Percentiles rank a stretch among this genome's conserved stretches.
Evolutionary conservation across 1,140 invertebrate genomes (phyloP).

Genomic region (Brachionus asplanchnoidis): DNA sequence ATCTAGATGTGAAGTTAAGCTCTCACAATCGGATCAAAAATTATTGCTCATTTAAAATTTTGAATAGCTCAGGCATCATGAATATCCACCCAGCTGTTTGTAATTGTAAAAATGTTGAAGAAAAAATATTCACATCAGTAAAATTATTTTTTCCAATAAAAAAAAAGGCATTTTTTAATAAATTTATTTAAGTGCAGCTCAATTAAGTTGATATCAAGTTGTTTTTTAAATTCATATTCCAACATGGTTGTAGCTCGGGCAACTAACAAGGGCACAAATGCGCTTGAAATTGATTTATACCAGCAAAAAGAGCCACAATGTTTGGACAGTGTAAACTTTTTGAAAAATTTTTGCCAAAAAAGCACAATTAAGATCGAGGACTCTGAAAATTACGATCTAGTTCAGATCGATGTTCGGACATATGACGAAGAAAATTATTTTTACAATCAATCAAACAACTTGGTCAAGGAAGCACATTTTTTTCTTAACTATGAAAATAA

Average conservation of each 20-base stretch:
- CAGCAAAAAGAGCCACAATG: background rate
- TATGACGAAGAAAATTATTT: slow-evolving; percentile 24
- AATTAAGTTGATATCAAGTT: background rate
- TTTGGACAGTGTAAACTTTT: background rate
- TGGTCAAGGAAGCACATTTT: background rate
- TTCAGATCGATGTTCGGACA: background rate
- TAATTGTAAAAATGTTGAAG: background rate
- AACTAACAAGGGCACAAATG: background rate
- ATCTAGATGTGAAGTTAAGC: background rate
- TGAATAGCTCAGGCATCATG: background rate
- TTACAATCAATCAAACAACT: background rate
- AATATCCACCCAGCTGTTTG: background rate
- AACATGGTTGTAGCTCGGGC: background rate
- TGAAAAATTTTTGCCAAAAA: background rate
- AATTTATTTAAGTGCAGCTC: background rate
- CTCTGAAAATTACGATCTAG: background rate
- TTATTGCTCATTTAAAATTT: background rate
- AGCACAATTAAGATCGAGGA: background rate
- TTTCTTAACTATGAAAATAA: slow-evolving; percentile 14
- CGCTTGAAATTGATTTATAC: background rate
- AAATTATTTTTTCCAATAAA: background rate
- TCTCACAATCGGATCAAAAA: background rate
- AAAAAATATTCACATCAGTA: background rate
- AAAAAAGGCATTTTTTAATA: background rate
- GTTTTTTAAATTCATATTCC: background rate